Evolutionary conservation across 2,888 invertebrate species (phyloP).

Genomic region (Balanococcus diminutus): DNA sequence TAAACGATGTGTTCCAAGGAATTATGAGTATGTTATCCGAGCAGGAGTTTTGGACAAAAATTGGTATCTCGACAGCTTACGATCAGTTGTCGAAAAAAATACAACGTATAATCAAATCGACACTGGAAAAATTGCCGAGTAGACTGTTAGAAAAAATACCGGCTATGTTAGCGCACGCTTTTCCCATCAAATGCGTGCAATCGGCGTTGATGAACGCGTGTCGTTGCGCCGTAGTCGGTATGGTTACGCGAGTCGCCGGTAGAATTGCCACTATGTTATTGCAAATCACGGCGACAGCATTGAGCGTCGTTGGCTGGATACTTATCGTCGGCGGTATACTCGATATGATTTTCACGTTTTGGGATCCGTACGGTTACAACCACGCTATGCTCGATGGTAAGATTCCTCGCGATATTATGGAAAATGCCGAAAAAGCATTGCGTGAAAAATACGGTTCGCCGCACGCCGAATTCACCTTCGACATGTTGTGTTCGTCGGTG

Average conservation of each 20-base stretch:
- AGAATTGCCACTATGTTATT: background rate
- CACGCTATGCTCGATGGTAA: background rate
- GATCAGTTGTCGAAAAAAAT: too few species aligned
- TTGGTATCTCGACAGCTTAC: background rate
- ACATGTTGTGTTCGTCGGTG: background rate
- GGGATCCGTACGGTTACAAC: constrained; percentile 41
- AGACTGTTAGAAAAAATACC: background rate
- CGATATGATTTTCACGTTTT: background rate
- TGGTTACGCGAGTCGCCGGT: background rate
- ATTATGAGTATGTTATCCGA: too few species aligned
- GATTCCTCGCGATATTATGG: constrained; percentile 19
- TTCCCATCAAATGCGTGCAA: background rate
- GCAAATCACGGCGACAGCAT: background rate
- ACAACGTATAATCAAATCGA: too few species aligned
- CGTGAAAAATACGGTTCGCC: background rate
- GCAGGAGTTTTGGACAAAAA: too few species aligned
- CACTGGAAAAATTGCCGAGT: background rate
- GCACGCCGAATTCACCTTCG: background rate
- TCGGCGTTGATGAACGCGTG: background rate
- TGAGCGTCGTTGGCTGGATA: background rate
- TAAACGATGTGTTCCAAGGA: too few species aligned
- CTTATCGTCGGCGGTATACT: background rate
- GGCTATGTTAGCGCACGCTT: background rate
- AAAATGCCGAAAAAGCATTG: background rate
- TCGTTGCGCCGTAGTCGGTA: background rate